Percentiles rank a stretch among this genome's conserved stretches.
Conservation (phyloP, 2,888 invertebrate genomes). For the Temnothorax unifasciatus region DNA sequence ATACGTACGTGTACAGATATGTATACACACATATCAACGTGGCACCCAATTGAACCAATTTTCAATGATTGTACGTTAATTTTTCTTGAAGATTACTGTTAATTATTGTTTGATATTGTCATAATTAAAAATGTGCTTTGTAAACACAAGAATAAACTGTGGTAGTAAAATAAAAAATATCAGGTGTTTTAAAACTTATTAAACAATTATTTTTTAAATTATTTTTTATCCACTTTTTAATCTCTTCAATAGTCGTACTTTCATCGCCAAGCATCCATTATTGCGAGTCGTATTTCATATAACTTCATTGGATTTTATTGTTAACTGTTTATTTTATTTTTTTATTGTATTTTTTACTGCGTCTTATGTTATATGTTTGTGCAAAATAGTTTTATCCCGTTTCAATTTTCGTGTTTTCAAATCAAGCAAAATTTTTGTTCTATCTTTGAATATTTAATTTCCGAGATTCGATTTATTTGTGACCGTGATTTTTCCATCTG, state of each 20-base stretch:
- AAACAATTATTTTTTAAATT: background rate
- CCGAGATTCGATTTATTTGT: background rate
- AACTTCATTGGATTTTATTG: background rate
- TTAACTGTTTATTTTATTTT: background rate
- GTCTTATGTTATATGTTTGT: background rate
- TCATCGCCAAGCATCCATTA: background rate
- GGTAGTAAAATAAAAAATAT: background rate
- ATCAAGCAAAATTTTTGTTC: background rate
- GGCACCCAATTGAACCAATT: background rate
- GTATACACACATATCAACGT: slow-evolving; percentile 34
- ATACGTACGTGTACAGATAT: background rate
- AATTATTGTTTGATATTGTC: background rate
- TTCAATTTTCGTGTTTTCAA: background rate
- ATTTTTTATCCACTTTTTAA: slow-evolving; percentile 3
- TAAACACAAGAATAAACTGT: background rate
- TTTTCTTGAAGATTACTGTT: background rate
- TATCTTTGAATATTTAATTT: background rate
- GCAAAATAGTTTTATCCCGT: background rate
- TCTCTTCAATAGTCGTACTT: background rate
- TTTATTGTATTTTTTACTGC: background rate
- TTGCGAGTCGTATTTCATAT: background rate
- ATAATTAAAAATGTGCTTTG: background rate
- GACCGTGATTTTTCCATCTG: background rate
- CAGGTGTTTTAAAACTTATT: background rate
- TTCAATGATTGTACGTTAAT: background rate